phyloP scores from a whole-genome alignment of 2,888 invertebrate species.

The Lycaena phlaeas region DNA sequence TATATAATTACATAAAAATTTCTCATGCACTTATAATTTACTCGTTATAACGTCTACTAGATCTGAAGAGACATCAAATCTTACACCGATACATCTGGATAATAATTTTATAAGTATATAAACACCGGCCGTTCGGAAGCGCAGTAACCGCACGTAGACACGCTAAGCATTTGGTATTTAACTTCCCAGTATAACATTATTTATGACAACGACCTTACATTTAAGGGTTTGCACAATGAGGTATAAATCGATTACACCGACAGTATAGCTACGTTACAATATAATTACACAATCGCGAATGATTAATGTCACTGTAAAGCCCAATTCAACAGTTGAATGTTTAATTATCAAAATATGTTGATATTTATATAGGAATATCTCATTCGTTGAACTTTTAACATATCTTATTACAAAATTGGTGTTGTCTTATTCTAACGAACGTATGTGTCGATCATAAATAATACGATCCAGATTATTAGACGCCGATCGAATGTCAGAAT shows the following conservation, averaged over 20 bases:
- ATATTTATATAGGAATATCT: slow-evolving; percentile 23
- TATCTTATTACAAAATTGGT: slow-evolving; percentile 20
- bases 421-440: slow-evolving; percentile 11
- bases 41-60: slow-evolving; percentile 43
- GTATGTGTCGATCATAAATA: slow-evolving; percentile 3
- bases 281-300: slow-evolving; percentile 25
- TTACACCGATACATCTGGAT: slow-evolving; percentile 33
- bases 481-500: neutral
- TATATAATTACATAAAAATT: slow-evolving; percentile 15
- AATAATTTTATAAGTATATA: slow-evolving; percentile 35
- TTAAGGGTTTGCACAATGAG: slow-evolving; percentile 36
- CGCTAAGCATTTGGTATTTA: slow-evolving; percentile 8
- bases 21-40: slow-evolving; percentile 45
- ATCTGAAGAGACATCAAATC: slow-evolving; percentile 35
- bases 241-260: slow-evolving; percentile 44
- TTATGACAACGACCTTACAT: slow-evolving; percentile 17
- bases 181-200: neutral
- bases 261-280: slow-evolving; percentile 19
- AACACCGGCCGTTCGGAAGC: slow-evolving; percentile 28
- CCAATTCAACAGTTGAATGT: slow-evolving; percentile 41
- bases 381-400: slow-evolving; percentile 33
- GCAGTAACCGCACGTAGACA: slow-evolving; percentile 6
- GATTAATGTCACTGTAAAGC: slow-evolving; percentile 44
- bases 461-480: neutral
- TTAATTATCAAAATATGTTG: slow-evolving; percentile 47